Conservation (phyloP, 2,888 invertebrate species). For the Netelia inedita region DNA sequence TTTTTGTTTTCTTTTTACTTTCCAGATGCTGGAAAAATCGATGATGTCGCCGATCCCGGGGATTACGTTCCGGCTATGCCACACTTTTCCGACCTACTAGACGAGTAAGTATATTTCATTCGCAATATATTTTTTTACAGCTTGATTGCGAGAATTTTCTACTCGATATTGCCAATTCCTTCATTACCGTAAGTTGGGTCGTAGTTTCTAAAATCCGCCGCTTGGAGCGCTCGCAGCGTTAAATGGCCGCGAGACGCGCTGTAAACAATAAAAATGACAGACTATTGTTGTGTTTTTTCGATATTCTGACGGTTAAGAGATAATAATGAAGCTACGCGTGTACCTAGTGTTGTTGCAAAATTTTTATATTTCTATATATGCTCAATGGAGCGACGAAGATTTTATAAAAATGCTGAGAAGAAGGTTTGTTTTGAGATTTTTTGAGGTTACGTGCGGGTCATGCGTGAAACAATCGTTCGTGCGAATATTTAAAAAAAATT, state of each 20-base stretch:
- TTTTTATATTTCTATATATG: conserved; percentile 79
- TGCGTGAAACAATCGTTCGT: not conserved
- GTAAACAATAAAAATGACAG: conserved; percentile 75
- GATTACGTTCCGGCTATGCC: conserved; percentile 70
- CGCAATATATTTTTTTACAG: not conserved
- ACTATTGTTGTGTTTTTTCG: conserved; percentile 71
- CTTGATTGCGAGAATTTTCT: conserved; percentile 9
- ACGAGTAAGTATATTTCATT: conserved; percentile 70
- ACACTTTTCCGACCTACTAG: conserved; percentile 73
- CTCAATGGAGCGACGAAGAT: conserved; percentile 56
- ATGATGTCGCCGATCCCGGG: conserved; percentile 66
- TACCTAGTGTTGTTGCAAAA: conserved; percentile 79
- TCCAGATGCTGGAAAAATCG: conserved; percentile 70
- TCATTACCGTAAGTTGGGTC: conserved; percentile 18
- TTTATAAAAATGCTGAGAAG: conserved; percentile 53
- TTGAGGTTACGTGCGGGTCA: conserved; percentile 17
- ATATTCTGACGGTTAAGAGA: conserved; percentile 78
- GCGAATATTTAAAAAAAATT: conserved; percentile 13
- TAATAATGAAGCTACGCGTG: conserved; percentile 81
- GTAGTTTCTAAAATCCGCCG: conserved; percentile 22
- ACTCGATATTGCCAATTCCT: not conserved
- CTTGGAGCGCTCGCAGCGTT: conserved; percentile 33
- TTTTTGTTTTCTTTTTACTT: conserved; percentile 16
- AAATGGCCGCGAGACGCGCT: conserved; percentile 68
- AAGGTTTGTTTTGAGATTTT: conserved; percentile 66